These are phyloP conservation scores for Idaea straminata DNA, from an alignment of 2,888 invertebrate species.

Conservation along the genomic window DNA sequence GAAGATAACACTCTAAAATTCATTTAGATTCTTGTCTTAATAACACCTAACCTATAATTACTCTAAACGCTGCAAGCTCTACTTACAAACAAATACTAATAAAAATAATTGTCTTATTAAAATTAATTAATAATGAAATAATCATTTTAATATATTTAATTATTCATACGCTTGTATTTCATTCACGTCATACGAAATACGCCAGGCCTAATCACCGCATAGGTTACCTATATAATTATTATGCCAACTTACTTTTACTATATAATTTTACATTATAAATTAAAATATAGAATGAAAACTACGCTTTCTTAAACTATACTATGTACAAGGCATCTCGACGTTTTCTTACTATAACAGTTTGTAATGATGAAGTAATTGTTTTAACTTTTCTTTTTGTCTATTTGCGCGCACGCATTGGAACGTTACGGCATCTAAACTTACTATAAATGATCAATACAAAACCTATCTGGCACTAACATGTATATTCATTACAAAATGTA, in stretches of 20 bases:
- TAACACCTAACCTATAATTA: constrained; percentile 37
- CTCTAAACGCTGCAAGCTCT: constrained; percentile 73
- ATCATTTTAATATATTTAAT: constrained; percentile 4
- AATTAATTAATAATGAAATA: constrained; percentile 30
- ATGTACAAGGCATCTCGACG: constrained; percentile 73
- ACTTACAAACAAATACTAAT: constrained; percentile 56
- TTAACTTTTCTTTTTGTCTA: constrained; percentile 8
- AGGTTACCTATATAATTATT: constrained; percentile 52
- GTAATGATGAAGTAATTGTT: constrained; percentile 3
- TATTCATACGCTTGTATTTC: constrained; percentile 7
- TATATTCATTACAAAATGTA: constrained; percentile 79
- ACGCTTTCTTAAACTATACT: constrained; percentile 71
- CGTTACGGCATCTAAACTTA: constrained; percentile 26
- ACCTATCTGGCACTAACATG: constrained; percentile 78
- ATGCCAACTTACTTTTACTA: constrained; percentile 61
- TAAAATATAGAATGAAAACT: constrained; percentile 77
- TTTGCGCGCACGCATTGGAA: background rate
- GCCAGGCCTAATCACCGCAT: constrained; percentile 48
- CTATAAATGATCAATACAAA: constrained; percentile 73
- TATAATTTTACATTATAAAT: constrained; percentile 75
- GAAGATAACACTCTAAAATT: background rate
- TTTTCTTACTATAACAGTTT: constrained; percentile 20
- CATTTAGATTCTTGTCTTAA: background rate
- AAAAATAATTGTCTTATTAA: constrained; percentile 55
- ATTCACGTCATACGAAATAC: constrained; percentile 36